These are phyloP conservation scores for Lepidochrysops patricia DNA, from an alignment of 2,888 invertebrate genomes.

Conservation along the genomic window DNA sequence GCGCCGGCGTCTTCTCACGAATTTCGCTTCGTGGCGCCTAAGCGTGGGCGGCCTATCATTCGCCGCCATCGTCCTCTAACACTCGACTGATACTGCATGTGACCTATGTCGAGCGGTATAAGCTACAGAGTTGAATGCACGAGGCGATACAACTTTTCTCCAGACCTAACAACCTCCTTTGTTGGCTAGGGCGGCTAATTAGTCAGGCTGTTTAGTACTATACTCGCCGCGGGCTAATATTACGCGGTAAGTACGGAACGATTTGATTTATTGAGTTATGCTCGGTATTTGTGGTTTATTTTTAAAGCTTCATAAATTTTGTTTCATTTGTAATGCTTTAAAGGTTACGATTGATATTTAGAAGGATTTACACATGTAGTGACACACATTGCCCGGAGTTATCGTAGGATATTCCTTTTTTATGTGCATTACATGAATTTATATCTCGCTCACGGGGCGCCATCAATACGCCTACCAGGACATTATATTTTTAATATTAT, in stretches of 20 bases:
- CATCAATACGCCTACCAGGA: slow-evolving; percentile 55
- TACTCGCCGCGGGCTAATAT: slow-evolving; percentile 53
- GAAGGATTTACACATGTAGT: neutral
- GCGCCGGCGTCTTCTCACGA: slow-evolving; percentile 69
- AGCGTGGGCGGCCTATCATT: slow-evolving; percentile 67
- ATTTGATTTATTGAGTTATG: slow-evolving; percentile 49
- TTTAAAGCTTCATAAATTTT: slow-evolving; percentile 23
- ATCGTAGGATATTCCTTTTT: slow-evolving; percentile 25
- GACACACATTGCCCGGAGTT: slow-evolving; percentile 18
- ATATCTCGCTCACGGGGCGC: slow-evolving; percentile 44
- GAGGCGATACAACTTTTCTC: slow-evolving; percentile 25
- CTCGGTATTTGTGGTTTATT: slow-evolving; percentile 20
- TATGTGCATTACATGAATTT: slow-evolving; percentile 31
- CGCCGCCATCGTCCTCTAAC: slow-evolving; percentile 54
- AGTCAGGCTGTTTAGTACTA: slow-evolving; percentile 69
- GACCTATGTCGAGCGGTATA: slow-evolving; percentile 34
- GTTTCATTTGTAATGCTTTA: slow-evolving; percentile 10
- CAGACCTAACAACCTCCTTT: slow-evolving; percentile 42
- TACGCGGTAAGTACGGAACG: slow-evolving; percentile 54
- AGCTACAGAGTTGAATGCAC: slow-evolving; percentile 32
- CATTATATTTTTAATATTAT: slow-evolving; percentile 46
- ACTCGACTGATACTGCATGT: slow-evolving; percentile 35
- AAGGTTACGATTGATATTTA: neutral
- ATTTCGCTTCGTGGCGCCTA: slow-evolving; percentile 65
- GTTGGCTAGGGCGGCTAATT: slow-evolving; percentile 71